A percentile compares a stretch with the other conserved stretches of the same genome.
Conservation (phyloP, 1,140 invertebrate species). For the Leucophenga varia region DNA sequence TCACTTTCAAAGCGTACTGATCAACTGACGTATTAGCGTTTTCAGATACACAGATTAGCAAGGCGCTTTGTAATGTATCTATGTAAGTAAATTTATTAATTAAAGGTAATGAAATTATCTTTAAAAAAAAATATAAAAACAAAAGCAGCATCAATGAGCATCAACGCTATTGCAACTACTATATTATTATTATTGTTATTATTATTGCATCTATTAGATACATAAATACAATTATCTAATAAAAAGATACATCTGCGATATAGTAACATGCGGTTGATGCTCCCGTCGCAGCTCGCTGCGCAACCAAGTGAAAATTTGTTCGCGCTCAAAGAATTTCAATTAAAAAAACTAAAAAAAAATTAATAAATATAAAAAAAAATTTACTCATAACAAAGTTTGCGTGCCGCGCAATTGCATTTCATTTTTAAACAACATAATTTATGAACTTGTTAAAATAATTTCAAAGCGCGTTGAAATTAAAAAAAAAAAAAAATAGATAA, state of each 20-base stretch:
- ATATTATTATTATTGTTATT: too few species aligned
- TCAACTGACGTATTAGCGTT: too few species aligned
- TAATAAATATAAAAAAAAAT: constrained; percentile 6
- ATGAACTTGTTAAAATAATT: background rate
- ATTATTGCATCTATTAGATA: constrained; percentile 14
- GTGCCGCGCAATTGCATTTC: constrained; percentile 31
- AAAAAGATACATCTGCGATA: too few species aligned
- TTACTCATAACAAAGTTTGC: constrained; percentile 21
- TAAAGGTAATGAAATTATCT: too few species aligned
- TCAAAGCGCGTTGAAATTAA: too few species aligned
- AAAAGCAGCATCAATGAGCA: too few species aligned
- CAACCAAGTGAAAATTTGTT: constrained; percentile 40
- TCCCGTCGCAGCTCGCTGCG: constrained; percentile 49
- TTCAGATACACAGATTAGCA: too few species aligned
- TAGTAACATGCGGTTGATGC: constrained; percentile 49
- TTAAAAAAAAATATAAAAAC: background rate
- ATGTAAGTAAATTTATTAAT: too few species aligned
- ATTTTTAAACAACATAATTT: constrained; percentile 1
- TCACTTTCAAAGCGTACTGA: too few species aligned
- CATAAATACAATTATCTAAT: constrained; percentile 52
- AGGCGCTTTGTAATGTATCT: too few species aligned
- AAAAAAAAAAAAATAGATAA: too few species aligned
- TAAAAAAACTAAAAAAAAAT: constrained; percentile 15
- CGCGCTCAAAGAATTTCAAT: constrained; percentile 16
- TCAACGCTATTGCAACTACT: too few species aligned